Evolutionary conservation across 2,113 vertebrate species (phyloP).

Genomic region (Lycocorax pyrrhopterus): DNA sequence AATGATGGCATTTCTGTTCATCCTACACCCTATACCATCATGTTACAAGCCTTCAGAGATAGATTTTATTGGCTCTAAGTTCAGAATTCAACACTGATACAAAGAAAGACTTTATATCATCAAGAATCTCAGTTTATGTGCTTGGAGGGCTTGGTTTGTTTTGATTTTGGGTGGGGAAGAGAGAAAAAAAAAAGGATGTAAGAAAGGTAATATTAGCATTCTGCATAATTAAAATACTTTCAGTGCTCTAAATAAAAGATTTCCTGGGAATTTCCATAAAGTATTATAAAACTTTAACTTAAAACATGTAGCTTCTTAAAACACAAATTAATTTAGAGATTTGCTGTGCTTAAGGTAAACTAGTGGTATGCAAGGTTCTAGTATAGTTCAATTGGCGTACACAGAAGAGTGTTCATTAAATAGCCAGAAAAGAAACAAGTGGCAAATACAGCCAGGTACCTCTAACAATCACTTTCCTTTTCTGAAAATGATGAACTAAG

Average conservation of each 20-base stretch:
- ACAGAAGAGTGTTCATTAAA: not conserved
- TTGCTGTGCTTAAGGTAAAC: not conserved
- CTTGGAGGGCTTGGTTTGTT: not conserved
- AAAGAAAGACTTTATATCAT: not conserved
- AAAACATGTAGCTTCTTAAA: not conserved
- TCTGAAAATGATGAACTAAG: not conserved
- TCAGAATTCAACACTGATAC: not conserved
- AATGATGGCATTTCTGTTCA: fast-evolving
- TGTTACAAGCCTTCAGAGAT: not conserved
- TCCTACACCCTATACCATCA: not conserved
- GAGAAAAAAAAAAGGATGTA: not conserved
- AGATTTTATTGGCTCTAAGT: not conserved
- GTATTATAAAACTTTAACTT: not conserved
- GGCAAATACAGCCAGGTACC: not conserved
- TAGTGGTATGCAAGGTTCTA: not conserved
- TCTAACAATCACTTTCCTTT: not conserved
- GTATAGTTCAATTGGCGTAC: not conserved
- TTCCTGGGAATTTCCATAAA: not conserved
- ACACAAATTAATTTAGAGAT: not conserved
- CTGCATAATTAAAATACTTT: not conserved
- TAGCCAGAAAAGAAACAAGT: not conserved
- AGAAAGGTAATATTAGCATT: not conserved
- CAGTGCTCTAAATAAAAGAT: not conserved
- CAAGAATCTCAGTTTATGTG: not conserved
- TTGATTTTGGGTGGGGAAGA: not conserved